A percentile compares a stretch with the other conserved stretches of the same genome.
These are phyloP conservation scores for Chelmon rostratus DNA, from an alignment of 2,797 vertebrate genomes.

Conservation along the genomic window DNA sequence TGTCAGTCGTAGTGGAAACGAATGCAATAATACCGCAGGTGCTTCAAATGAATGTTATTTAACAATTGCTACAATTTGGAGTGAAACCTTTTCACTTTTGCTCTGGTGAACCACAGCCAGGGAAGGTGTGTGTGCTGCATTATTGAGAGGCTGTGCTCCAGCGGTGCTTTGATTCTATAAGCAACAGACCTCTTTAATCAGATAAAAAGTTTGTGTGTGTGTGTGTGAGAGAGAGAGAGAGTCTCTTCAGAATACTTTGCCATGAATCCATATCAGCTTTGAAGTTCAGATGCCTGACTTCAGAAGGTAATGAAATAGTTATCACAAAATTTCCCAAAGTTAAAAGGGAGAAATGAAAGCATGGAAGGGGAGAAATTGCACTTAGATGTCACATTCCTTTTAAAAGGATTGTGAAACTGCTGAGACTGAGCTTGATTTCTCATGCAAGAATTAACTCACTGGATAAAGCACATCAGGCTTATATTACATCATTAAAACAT, in stretches of 20 bases:
- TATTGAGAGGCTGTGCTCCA: slow-evolving; percentile 68
- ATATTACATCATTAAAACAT: slow-evolving; percentile 51
- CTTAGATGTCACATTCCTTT: slow-evolving; percentile 54
- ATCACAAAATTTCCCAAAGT: slow-evolving; percentile 65
- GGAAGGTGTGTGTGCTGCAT: slow-evolving; percentile 69
- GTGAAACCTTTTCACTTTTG: slow-evolving; percentile 42
- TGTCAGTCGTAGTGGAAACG: background rate
- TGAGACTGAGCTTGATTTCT: slow-evolving; percentile 31
- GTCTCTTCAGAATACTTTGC: slow-evolving; percentile 61
- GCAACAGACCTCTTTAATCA: slow-evolving; percentile 68
- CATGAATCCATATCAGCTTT: slow-evolving; percentile 69
- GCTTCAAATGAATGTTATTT: slow-evolving; percentile 46
- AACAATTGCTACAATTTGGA: slow-evolving; percentile 48
- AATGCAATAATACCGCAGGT: slow-evolving; percentile 9
- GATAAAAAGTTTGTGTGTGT: slow-evolving; percentile 55
- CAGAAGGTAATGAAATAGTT: slow-evolving; percentile 76
- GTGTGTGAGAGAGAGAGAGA: slow-evolving; percentile 8
- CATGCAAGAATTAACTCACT: slow-evolving; percentile 28
- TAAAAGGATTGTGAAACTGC: slow-evolving; percentile 38
- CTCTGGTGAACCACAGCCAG: slow-evolving; percentile 39
- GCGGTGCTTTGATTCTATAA: slow-evolving; percentile 70
- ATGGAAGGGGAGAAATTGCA: slow-evolving; percentile 37
- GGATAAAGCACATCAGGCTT: slow-evolving; percentile 15
- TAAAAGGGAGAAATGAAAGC: slow-evolving; percentile 66
- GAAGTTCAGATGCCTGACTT: slow-evolving; percentile 69